Conservation (phyloP, 2,888 invertebrate species). For the Scaptomyza caliginosa region DNA sequence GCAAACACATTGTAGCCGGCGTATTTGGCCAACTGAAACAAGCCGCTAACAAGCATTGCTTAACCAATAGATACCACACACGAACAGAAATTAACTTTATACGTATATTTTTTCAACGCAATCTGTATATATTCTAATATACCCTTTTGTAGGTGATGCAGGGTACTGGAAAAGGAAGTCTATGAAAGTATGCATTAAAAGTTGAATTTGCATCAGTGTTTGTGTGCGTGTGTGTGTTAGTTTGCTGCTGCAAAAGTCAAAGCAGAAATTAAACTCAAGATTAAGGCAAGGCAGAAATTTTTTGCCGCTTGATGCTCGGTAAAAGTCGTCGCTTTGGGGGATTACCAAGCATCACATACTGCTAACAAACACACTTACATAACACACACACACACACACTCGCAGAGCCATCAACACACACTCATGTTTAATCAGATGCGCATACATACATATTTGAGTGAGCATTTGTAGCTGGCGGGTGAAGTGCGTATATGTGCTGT, state of each 20-base stretch:
- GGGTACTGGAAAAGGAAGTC: constrained; percentile 24
- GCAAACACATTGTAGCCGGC: constrained; percentile 65
- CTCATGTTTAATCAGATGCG: constrained; percentile 76
- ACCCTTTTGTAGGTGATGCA: background rate
- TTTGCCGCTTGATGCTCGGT: constrained; percentile 26
- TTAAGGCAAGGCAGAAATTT: constrained; percentile 64
- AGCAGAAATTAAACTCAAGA: constrained; percentile 73
- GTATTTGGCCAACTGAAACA: constrained; percentile 62
- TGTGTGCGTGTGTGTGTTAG: constrained; percentile 5
- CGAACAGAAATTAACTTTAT: too few species aligned
- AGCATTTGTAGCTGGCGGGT: constrained; percentile 42
- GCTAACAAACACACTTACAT: constrained; percentile 30
- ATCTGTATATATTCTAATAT: too few species aligned
- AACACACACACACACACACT: constrained; percentile 14
- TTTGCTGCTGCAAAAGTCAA: constrained; percentile 62
- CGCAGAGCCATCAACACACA: constrained; percentile 46
- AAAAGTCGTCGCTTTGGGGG: constrained; percentile 51
- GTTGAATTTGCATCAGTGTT: constrained; percentile 31
- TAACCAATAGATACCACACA: constrained; percentile 15
- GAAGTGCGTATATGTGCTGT: background rate
- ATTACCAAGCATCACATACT: constrained; percentile 49
- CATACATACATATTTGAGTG: constrained; percentile 74
- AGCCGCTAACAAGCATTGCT: constrained; percentile 15
- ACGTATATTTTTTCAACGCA: too few species aligned
- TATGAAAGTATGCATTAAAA: constrained; percentile 58